Base-by-base conservation (phyloP, 2,797 vertebrate genomes). In the Salmo trutta region DNA sequence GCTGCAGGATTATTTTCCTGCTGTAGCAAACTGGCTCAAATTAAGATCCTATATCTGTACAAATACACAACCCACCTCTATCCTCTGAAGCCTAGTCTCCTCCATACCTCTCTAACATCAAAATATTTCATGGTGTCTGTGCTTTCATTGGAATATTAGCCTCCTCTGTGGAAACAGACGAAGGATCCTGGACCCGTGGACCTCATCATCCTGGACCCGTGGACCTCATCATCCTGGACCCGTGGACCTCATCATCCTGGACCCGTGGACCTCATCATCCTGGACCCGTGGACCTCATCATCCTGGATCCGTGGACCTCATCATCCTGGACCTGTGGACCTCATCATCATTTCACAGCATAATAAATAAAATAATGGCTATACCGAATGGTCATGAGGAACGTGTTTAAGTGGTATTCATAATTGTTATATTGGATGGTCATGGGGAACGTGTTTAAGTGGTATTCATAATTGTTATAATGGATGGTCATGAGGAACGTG, bases 361-460 rank as follows among this genome's bases (percentile, higher is more conserved):
- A 95, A 96, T 94, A 96, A 93, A 95, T 95, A 95, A 96, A 96
- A 94, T 93, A 93, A 92, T 47, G 6, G 36, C 93, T 93, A 91
- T 89, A 93, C 92, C 89, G 91, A 92, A 89, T 83, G 91, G 94
- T 96, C 95, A 94, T 82, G 80, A 94, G 94, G 93, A 93, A 94
- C 93, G 62, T 96, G 93, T 96, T 96, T 96, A 94, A 95, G 93
- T 91, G 93, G 92, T 94, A 91, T 51, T 91, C 92, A 92, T 98
- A 97, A 98, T 98, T 98, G 96, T 94, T 93, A 91, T 89, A 94
- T 93, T 89, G 91, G 92, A 89, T 84, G 91, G 94, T 96, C 95
- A 94, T 82, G 80, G 95, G 94, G 94, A 93, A 94, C 93, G 62
- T 96, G 93, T 96, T 96, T 96, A 94, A 95, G 93, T 91, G 93